Evolutionary conservation across 2,888 invertebrate genomes (phyloP), one percentile per base, ranked within the genome.

Genomic region (Pomacea canaliculata): DNA sequence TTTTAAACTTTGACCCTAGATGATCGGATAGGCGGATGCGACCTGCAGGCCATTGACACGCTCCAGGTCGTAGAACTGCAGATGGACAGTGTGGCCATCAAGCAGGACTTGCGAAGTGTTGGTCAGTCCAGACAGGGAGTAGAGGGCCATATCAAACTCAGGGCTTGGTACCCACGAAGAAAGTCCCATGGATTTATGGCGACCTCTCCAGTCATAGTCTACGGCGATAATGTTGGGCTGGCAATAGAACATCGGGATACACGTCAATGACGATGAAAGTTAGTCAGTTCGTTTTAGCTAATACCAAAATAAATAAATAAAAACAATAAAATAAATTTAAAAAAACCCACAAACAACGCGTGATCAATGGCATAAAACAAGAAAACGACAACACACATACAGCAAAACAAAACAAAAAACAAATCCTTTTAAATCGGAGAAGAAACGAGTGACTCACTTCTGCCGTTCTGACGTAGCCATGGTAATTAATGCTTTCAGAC

Each of bases 131-230:
- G 97, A 98, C 8, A 96, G 93, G 0, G 97, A 95, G 90, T 96
- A 97, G 4, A 97, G 90, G 0, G 97, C 95, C 91, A 98, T 93
- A 91, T 98, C 97, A 81, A 97, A 92, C 91, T 97, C 97, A 0
- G 97, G 97, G 74, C 96, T 96, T 7, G 90, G 90, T 83, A 63
- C 90, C 87, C 79, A 88, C 76, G 77, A 89, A 86, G 72, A 88
- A 85, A 5, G 83, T 82, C 4, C 86, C 49, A 81, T 10, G 9
- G 37, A 3, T 48, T 80, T 78, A 27, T 71, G 27, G 5, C 69
- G 72, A 27, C 71, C 72, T 71, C 73, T 72, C 79, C 79, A 79
- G 8, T 9, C 56, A 51, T 72, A 79, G 63, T 72, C 60, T 0
- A 73, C 49, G n/a, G 66, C 77, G 5, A 79, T 62, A 18, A 77